Evolutionary conservation across 2,888 invertebrate species (phyloP).

Genomic region (Apamea sordens): DNA sequence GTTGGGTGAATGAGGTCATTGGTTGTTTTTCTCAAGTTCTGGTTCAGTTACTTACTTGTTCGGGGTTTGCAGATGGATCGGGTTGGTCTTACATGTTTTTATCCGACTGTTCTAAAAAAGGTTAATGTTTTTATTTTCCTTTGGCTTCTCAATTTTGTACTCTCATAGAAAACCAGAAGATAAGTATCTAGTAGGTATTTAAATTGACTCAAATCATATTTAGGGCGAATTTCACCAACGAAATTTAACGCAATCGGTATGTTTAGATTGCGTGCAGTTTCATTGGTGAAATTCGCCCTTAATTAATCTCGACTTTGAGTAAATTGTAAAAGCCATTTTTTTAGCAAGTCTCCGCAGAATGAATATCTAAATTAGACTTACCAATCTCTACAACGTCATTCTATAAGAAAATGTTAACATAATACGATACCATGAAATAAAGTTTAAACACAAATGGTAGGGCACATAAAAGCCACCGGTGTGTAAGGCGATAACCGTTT

Average conservation of each 20-base stretch:
- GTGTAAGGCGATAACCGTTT: conserved; percentile 76
- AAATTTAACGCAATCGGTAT: not conserved
- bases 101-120: not conserved
- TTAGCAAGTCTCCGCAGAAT: not conserved
- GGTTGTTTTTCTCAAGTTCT: conserved; percentile 38
- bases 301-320: not conserved
- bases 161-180: not conserved
- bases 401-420: not conserved
- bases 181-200: not conserved
- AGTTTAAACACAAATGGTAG: conserved; percentile 62
- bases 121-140: not conserved
- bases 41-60: conserved; percentile 15
- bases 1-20: conserved; percentile 32
- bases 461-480: conserved; percentile 64
- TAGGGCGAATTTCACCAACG: not conserved
- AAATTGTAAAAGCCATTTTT: not conserved
- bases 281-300: not conserved
- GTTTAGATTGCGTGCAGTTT: not conserved
- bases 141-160: not conserved
- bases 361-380: not conserved
- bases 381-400: not conserved
- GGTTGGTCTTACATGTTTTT: conserved; percentile 5
- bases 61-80: conserved; percentile 29
- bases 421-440: conserved; percentile 24
- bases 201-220: not conserved